A percentile compares a stretch with the other conserved stretches of the same genome.
Conservation (phyloP, 2,888 invertebrate genomes). For the Bimastos eiseni region DNA sequence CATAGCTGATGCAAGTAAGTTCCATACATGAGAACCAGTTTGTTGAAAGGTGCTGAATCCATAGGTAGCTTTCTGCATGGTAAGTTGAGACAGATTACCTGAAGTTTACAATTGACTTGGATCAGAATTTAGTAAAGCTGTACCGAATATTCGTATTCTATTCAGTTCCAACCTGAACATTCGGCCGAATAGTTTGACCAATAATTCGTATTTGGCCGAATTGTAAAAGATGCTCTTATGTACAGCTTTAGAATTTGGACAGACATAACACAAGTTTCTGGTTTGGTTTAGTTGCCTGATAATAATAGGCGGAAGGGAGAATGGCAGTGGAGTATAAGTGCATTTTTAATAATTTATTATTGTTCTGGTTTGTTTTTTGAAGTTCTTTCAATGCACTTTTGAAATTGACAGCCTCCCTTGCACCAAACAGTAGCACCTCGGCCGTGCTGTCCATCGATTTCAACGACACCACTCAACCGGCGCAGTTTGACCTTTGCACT, state of each 20-base stretch:
- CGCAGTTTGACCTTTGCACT: slow-evolving; percentile 75
- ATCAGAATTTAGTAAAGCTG: too few species aligned
- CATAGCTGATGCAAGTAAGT: too few species aligned
- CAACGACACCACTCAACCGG: slow-evolving; percentile 87
- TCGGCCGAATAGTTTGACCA: too few species aligned
- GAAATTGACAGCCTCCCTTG: slow-evolving; percentile 63
- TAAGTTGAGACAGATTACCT: too few species aligned
- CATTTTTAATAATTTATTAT: background rate
- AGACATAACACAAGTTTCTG: background rate
- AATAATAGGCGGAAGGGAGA: background rate
- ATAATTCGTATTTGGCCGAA: too few species aligned
- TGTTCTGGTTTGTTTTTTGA: background rate
- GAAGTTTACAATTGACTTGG: background rate
- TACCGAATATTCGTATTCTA: too few species aligned
- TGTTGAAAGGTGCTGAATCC: background rate
- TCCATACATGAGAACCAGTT: too few species aligned
- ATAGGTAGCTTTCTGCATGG: too few species aligned
- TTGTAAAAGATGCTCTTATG: too few species aligned
- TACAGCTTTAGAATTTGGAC: background rate
- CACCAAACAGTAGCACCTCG: slow-evolving; percentile 70
- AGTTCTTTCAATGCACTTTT: background rate
- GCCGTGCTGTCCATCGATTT: slow-evolving; percentile 84
- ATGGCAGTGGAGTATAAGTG: background rate
- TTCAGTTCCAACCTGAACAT: too few species aligned
- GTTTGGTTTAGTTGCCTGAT: background rate